Conservation (phyloP, 2,797 vertebrate genomes). For the Melanotaenia nigrans region DNA sequence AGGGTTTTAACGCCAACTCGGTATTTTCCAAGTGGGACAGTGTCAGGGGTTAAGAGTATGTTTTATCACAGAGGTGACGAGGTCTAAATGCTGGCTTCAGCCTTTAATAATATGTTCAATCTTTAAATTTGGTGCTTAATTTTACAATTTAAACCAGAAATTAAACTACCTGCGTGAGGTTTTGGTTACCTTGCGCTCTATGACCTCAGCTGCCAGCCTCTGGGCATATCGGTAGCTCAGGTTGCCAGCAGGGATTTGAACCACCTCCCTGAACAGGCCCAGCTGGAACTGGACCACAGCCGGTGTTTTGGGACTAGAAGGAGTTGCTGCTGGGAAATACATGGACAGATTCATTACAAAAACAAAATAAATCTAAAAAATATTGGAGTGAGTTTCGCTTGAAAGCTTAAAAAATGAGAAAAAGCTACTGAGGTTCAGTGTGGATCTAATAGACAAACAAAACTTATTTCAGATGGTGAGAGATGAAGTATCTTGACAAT, state of each 20-base stretch:
- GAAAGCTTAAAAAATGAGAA: too few species aligned
- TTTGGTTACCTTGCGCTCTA: slow-evolving; percentile 77
- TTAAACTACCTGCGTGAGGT: background rate
- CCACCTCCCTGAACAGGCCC: slow-evolving; percentile 79
- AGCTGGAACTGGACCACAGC: slow-evolving; percentile 78
- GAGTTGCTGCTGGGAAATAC: slow-evolving; percentile 28
- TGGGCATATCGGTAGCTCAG: slow-evolving; percentile 73
- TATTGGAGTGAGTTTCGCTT: too few species aligned
- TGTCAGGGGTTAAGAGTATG: background rate
- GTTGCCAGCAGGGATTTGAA: slow-evolving; percentile 61
- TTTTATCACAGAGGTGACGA: background rate
- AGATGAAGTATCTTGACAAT: too few species aligned
- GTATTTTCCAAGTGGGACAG: slow-evolving; percentile 43
- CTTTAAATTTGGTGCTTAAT: too few species aligned
- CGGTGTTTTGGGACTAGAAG: slow-evolving; percentile 35
- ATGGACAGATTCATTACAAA: background rate
- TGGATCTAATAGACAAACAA: too few species aligned
- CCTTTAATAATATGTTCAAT: background rate
- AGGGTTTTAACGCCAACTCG: background rate
- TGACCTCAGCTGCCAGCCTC: slow-evolving; percentile 76
- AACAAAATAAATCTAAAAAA: background rate
- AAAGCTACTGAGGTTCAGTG: too few species aligned
- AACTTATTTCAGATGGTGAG: too few species aligned
- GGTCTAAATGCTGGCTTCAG: background rate
- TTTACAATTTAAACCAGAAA: background rate